Evolutionary conservation across 2,888 invertebrate genomes (phyloP).

Genomic region (Papilio gigon): DNA sequence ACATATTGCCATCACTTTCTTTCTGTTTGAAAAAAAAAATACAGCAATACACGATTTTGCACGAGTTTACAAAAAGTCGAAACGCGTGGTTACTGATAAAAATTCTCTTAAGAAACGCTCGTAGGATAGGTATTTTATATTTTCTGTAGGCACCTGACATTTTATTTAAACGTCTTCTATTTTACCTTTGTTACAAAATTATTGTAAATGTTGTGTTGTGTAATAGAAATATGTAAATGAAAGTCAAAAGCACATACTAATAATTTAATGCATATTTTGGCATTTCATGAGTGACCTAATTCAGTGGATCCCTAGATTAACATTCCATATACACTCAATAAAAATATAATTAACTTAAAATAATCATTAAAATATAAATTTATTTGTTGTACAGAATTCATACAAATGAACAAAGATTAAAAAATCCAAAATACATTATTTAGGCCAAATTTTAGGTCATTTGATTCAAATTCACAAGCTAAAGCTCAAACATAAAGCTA

Average conservation of each 20-base stretch:
- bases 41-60: no score
- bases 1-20: no score
- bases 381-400: constrained; percentile 14
- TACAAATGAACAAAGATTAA: constrained; percentile 10
- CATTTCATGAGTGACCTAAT: constrained; percentile 53
- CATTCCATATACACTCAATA: constrained; percentile 31
- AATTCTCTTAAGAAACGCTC: no score
- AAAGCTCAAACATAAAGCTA: no score
- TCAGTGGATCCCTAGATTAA: constrained; percentile 49
- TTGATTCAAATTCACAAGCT: background rate
- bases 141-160: no score
- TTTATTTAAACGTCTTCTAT: no score
- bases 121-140: no score
- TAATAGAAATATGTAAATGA: constrained; percentile 39
- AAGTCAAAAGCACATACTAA: constrained; percentile 22
- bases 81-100: no score
- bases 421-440: constrained; percentile 15
- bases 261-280: constrained; percentile 56
- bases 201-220: background rate
- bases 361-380: background rate
- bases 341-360: constrained; percentile 27
- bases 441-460: constrained; percentile 34
- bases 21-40: no score
- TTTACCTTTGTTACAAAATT: no score
- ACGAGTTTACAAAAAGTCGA: no score